Base-by-base conservation (phyloP, 2,888 invertebrate genomes). In the Apamea anceps region DNA sequence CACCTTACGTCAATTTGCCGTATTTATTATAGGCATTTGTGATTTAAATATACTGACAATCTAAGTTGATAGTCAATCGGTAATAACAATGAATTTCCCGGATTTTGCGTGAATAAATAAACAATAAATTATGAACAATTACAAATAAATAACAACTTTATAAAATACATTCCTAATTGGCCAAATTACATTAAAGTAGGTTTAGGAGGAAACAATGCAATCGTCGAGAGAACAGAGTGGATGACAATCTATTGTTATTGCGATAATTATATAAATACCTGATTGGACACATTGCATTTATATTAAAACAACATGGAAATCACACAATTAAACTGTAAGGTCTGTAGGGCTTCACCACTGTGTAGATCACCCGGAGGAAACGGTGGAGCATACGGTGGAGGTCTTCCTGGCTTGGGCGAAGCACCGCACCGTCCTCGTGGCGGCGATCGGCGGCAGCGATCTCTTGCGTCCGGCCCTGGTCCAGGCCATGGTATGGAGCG, bases 181-280 rank as follows among this genome's bases (percentile, higher is more conserved):
- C n/a, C 42, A 84, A 21, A 70, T 79, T 51, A 84, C 63, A 18
- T n/a, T 42, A 21, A 15, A 21, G 2, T 57, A 25, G 12, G 25
- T 13, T 62, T 54, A 28, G 6, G 25, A 54, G 6, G n/a, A 51
- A 84, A 81, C 80, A 81, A 81, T 79, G 80, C 32, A 71, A 81
- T 48, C 18, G 66, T 18, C 10, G 13, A 8, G 15, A 54, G 15
- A 84, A 66, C 54, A 45, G 37, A 45, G 80, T 45, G 54, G 71
- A 79, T 71, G 65, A 18, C 65, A 18, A 71, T 78, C 51, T 51
- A n/a, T 66, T 18, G 66, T 62, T 32, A 84, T 81, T 79, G 51
- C 15, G 28, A 62, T 67, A n/a, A 71, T 81, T 79, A 74, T n/a
- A 28, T 75, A 67, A 54, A 65, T 81, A 72, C 67, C 32, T 63